Evolutionary conservation across 1,140 invertebrate genomes (phyloP), one percentile per base, ranked within the genome.

Genomic region (Helicorthomorpha holstii): DNA sequence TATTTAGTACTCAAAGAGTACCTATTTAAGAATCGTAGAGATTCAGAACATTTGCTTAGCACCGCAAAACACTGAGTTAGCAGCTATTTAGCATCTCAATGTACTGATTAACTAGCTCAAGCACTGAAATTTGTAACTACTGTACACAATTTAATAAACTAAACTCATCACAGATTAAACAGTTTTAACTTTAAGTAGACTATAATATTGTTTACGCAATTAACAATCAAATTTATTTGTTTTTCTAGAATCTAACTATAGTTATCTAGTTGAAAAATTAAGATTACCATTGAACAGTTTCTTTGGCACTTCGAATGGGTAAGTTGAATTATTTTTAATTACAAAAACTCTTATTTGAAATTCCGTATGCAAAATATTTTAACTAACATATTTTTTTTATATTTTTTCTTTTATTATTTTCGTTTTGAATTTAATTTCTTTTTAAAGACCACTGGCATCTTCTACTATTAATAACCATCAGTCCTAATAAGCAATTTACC

Each of bases 281-380:
- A 85, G 88, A 63, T 82, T 88, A 56, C 85, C 85, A 27, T 66
- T 90, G 55, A 85, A 88, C 64, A 75, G 75, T 19, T 71, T 83
- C 51, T 83, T 34, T 16, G 16, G 16, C 29, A 34, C 29, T 16
- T 7, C 29, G 7, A 34, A 34, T 34, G 29, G 29, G 29, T 34
- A 16, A 34, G 29, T 34, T 7, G 7, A 34, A 16, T 34, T 34
- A 7, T 34, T 7, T 34, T 7, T 34, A 7, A 16, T 34, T 34
- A 7, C 16, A 34, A 7, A 16, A 7, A 16, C 16, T 7, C 7
- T 7, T 7, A 34, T 34, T 16, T 16, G 16, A 34, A 16, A 16
- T 34, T 16, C 29, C 16, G 29, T 34, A 34, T 34, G 7, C 7
- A 7, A 34, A 34, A 7, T 7, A 7, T 34, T 7, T 16, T 34